Base-by-base conservation (phyloP, 2,888 invertebrate species). In the Eulithis prunata region DNA sequence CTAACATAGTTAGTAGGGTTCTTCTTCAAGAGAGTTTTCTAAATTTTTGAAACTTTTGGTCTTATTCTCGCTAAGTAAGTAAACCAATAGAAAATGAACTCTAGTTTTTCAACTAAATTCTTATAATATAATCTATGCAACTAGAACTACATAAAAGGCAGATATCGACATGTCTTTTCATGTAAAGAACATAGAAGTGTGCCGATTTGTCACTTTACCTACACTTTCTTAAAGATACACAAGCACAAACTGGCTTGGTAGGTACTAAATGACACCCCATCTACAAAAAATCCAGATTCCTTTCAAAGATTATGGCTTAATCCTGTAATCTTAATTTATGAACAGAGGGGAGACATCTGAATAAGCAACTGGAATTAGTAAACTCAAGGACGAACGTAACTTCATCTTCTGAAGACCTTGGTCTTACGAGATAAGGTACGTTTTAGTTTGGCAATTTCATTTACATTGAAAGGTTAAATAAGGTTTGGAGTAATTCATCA, bases 271-370 rank as follows among this genome's bases (percentile, higher is more conserved):
- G 21, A 21, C 12, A 46, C 8, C 8, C 14, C 8, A 38, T 6
- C 0, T 12, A 43, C 12, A 49, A 56, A 66, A 61, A 66, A 62
- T 41, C 57, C 61, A 61, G 57, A 71, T 57, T 63, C 65, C 68
- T 74, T 78, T 72, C 72, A 75, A 76, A 81, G 75, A 76, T 80
- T 54, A 78, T 71, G 75, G 69, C 76, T 80, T 80, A 84, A 87
- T 84, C 83, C 72, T 70, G 73, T 86, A 87, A 86, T 85, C 84
- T 75, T 86, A 82, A 89, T 87, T 88, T 89, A 88, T 85, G 78
- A 78, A 77, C 75, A 68, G 68, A 80, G 80, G 84, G 84, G 83
- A 76, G 75, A 84, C 82, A 84, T 83, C 82, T 86, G 85, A 83
- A 86, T 84, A 85, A 83, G 85, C 87, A 86, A 84, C 84, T 78